Evolutionary conservation across 2,888 invertebrate genomes (phyloP).

Genomic region (Erannis defoliaria): DNA sequence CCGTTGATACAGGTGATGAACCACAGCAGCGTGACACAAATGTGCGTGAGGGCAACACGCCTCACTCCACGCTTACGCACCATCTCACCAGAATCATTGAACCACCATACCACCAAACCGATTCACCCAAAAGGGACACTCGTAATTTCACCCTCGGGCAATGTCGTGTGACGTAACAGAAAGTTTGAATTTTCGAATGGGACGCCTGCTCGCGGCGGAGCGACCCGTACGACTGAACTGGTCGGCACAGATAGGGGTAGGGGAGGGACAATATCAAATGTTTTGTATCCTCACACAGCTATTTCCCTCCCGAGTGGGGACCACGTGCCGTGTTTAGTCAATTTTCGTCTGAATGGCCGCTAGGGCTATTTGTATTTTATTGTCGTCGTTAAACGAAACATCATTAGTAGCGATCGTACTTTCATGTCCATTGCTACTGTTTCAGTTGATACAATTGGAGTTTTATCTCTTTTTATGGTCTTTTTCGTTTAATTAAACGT

Average conservation of each 20-base stretch:
- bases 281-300: slow-evolving; percentile 75
- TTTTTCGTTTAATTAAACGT: slow-evolving; percentile 42
- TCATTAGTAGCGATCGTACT: slow-evolving; percentile 67
- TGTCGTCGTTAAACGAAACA: slow-evolving; percentile 72
- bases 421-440: slow-evolving; percentile 61
- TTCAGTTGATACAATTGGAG: slow-evolving; percentile 42
- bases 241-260: slow-evolving; percentile 60
- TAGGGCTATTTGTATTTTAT: slow-evolving; percentile 72
- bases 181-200: slow-evolving; percentile 56
- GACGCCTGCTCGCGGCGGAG: slow-evolving; percentile 64
- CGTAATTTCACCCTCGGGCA: slow-evolving; percentile 64
- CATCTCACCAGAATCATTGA: slow-evolving; percentile 76
- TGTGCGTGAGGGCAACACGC: slow-evolving; percentile 69
- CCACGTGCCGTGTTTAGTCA: slow-evolving; percentile 80
- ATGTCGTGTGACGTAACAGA: slow-evolving; percentile 76
- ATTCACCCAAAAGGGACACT: slow-evolving; percentile 57
- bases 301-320: slow-evolving; percentile 70
- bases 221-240: slow-evolving; percentile 69
- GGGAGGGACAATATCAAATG: slow-evolving; percentile 75
- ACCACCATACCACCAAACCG: slow-evolving; percentile 77
- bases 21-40: slow-evolving; percentile 73
- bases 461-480: slow-evolving; percentile 33
- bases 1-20: slow-evolving; percentile 78
- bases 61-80: slow-evolving; percentile 72
- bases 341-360: slow-evolving; percentile 72